These are phyloP conservation scores for Actinemys pallida DNA, from an alignment of 2,113 vertebrate species.

Conservation along the genomic window DNA sequence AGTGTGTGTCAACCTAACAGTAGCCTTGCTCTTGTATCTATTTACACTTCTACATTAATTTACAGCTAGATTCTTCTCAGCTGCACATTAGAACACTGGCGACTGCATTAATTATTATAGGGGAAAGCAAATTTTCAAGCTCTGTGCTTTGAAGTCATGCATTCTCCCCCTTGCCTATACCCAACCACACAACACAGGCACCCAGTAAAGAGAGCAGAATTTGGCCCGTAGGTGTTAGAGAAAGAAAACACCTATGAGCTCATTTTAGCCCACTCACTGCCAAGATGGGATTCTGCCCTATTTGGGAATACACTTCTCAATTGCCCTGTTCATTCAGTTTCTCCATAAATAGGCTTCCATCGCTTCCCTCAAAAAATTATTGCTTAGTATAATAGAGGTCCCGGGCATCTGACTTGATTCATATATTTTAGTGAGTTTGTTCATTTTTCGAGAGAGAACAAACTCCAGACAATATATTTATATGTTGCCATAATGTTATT, in stretches of 20 bases:
- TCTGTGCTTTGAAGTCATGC: rapidly evolving
- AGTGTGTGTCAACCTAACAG: slow-evolving; percentile 6
- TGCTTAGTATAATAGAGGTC: neutral
- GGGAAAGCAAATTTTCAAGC: rapidly evolving
- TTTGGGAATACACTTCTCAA: neutral
- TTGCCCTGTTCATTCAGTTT: neutral
- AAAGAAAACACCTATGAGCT: rapidly evolving
- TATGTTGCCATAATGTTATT: neutral
- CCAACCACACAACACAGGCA: rapidly evolving
- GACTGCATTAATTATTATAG: neutral
- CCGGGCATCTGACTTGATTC: neutral
- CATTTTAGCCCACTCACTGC: neutral
- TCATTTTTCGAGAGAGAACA: neutral
- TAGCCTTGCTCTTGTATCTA: neutral
- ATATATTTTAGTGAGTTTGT: neutral
- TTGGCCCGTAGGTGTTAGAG: rapidly evolving
- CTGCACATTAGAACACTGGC: neutral
- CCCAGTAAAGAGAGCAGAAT: neutral
- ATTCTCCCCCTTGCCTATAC: rapidly evolving
- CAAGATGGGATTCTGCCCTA: neutral
- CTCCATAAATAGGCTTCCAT: neutral
- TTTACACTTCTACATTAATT: neutral
- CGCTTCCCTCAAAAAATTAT: neutral
- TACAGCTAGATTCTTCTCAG: rapidly evolving
- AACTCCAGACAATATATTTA: neutral